Evolutionary conservation across 2,888 invertebrate genomes (phyloP).

Genomic region (Dioctria rufipes): DNA sequence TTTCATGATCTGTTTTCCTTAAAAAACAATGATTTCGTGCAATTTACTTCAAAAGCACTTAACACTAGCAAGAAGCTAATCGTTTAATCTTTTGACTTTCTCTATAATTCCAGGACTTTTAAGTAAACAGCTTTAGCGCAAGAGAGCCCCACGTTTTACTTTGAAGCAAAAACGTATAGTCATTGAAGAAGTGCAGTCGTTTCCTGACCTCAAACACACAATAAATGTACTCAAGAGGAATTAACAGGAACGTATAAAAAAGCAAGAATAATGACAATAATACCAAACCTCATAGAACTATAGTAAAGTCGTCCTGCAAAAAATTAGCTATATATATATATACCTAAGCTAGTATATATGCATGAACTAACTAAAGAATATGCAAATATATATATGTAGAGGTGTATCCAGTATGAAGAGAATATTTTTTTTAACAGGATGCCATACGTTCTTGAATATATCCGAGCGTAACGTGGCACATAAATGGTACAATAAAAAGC

Average conservation of each 20-base stretch:
- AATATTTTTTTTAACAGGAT: conserved; percentile 30
- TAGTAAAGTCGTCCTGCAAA: neutral
- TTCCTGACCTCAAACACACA: conserved; percentile 28
- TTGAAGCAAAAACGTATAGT: conserved; percentile 18
- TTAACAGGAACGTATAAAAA: conserved; percentile 25
- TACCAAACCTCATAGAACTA: neutral
- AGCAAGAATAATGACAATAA: neutral
- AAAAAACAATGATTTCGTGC: conserved; percentile 19
- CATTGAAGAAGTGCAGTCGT: conserved; percentile 23
- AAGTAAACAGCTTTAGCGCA: conserved; percentile 40
- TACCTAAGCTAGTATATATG: neutral
- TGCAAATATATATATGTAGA: too few species aligned
- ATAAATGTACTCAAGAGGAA: conserved; percentile 39
- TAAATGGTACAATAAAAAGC: conserved; percentile 5
- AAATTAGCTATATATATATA: neutral
- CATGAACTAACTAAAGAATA: too few species aligned
- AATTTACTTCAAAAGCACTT: conserved; percentile 40
- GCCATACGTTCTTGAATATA: conserved; percentile 41
- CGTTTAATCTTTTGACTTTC: conserved; percentile 40
- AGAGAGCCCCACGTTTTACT: conserved; percentile 29
- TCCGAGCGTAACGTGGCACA: conserved; percentile 24
- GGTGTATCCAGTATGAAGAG: neutral
- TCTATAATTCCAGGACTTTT: conserved; percentile 37
- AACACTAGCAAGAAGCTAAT: conserved; percentile 24
- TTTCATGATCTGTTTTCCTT: too few species aligned